A percentile compares a stretch with the other conserved stretches of the same genome.
Evolutionary conservation across 2,797 vertebrate genomes (phyloP).

Genomic region (Heteromormyrus szaboi): DNA sequence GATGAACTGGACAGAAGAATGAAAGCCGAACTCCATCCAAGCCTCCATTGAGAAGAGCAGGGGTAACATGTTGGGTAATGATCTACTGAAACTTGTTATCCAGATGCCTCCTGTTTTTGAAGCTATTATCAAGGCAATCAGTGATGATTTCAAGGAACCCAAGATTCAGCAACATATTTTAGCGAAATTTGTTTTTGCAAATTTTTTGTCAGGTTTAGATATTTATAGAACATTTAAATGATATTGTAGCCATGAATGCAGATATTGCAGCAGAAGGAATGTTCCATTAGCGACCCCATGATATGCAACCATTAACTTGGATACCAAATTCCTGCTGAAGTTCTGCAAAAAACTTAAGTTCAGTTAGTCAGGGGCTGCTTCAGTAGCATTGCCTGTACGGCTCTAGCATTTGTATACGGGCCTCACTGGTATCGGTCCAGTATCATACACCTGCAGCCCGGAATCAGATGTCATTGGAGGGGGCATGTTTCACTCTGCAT

Average conservation of each 20-base stretch:
- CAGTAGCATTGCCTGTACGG: not conserved
- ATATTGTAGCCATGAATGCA: not conserved
- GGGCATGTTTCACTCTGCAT: not conserved
- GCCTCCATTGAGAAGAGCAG: not conserved
- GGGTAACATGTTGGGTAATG: not conserved
- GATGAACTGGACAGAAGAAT: not conserved
- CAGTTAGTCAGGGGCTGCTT: not conserved
- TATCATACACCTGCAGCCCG: not conserved
- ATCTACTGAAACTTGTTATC: not conserved
- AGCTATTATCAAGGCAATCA: not conserved
- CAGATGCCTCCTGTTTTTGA: not conserved
- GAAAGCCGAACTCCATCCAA: not conserved
- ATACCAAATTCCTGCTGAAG: not conserved
- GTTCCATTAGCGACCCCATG: not conserved
- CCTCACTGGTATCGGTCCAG: not conserved
- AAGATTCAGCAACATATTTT: not conserved
- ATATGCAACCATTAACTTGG: not conserved
- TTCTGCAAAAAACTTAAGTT: not conserved
- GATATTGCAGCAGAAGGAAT: not conserved
- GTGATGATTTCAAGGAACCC: not conserved
- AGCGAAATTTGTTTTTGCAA: not conserved
- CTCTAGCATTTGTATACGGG: not conserved
- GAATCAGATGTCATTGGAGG: not conserved
- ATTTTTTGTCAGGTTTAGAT: not conserved
- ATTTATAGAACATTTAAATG: not conserved